Base-by-base conservation (phyloP, 2,113 vertebrate species). In the Chlorodrepanis virens region DNA sequence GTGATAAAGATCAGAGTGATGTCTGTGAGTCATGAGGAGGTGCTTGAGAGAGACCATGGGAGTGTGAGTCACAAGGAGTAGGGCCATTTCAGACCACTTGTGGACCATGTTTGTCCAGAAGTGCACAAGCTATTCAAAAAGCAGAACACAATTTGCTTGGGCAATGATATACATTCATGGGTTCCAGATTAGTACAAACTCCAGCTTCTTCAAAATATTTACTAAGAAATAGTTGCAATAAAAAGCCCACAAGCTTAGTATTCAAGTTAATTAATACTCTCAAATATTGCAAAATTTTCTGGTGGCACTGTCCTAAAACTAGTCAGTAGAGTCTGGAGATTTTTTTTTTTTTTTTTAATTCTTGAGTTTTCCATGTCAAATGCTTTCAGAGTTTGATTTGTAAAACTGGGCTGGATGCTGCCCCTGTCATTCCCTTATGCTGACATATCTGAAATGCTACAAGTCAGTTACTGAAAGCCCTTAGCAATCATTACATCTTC, bases 21-120 rank as follows among this genome's bases (percentile, higher is more conserved):
- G 77, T 29, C 40, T 89, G 39, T 90, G 94, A 95, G 72, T 96
- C 94, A 96, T 18, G 40, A 70, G 79, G 39, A 96, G 90, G 85
- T 94, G 86, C 80, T 22, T 29, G 49, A 90, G 57, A 82, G 81
- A 90, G 49, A 90, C 80, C 92, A 79, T 27, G 19, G 47, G 92
- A 69, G 44, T 2, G 21, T 94, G 93, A 94, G 69, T 96, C 95
- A 94, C 5, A 53, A 39, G 14, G 10, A 85, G n/a, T 3, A 56
- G 29, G 54, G 33, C 18, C 45, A 33, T 53, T 87, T 69, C 54
- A 60, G 45, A 44, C 39, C 37, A 19, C 53, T 77, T 52, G 37
- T 37, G 53, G 47, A 22, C 61, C 6, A 0, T 18, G 63, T 70
- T 85, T 90, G 87, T 61, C 52, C 87, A 47, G 52, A 67, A 85